These are phyloP conservation scores for Trichopria drosophilae DNA, from an alignment of 2,888 invertebrate genomes.

Conservation along the genomic window DNA sequence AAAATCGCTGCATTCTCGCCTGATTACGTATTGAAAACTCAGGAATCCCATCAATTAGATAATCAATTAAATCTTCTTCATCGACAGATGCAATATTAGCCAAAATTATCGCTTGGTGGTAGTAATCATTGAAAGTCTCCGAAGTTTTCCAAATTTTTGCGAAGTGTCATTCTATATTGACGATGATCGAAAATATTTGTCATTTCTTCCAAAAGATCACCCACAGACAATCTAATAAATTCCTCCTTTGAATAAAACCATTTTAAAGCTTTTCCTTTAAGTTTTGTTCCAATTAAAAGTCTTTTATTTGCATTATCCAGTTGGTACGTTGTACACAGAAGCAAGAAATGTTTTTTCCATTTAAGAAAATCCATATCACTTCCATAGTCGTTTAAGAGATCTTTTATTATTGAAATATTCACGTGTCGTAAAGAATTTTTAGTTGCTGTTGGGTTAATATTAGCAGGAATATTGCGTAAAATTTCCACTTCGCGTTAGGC, in stretches of 20 bases:
- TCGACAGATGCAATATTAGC: constrained; percentile 8
- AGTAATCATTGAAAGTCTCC: constrained; percentile 28
- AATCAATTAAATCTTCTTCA: constrained; percentile 27
- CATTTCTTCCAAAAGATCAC: constrained; percentile 13
- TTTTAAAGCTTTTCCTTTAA: too few relatives aligned
- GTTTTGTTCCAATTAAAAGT: constrained; percentile 13
- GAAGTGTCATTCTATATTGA: constrained; percentile 1
- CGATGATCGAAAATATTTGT: constrained; percentile 23
- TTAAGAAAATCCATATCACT: background rate
- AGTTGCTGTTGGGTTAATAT: too few relatives aligned
- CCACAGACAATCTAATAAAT: constrained; percentile 8
- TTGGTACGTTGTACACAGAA: constrained; percentile 10
- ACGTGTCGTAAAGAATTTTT: background rate
- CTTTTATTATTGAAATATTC: background rate
- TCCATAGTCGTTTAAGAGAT: constrained; percentile 14
- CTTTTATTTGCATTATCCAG: constrained; percentile 12
- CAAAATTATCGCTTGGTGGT: constrained; percentile 22
- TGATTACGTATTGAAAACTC: constrained; percentile 18
- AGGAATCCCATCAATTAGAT: constrained; percentile 28
- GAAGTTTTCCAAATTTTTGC: constrained; percentile 23
- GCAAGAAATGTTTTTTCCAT: constrained; percentile 19
- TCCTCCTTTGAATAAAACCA: constrained; percentile 31
- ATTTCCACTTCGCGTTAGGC: background rate
- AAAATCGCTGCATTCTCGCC: constrained; percentile 18
- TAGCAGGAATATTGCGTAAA: too few relatives aligned